Evolutionary conservation across 2,113 vertebrate genomes (phyloP), one percentile per base, ranked within the genome.

Genomic region (Myodes glareolus): DNA sequence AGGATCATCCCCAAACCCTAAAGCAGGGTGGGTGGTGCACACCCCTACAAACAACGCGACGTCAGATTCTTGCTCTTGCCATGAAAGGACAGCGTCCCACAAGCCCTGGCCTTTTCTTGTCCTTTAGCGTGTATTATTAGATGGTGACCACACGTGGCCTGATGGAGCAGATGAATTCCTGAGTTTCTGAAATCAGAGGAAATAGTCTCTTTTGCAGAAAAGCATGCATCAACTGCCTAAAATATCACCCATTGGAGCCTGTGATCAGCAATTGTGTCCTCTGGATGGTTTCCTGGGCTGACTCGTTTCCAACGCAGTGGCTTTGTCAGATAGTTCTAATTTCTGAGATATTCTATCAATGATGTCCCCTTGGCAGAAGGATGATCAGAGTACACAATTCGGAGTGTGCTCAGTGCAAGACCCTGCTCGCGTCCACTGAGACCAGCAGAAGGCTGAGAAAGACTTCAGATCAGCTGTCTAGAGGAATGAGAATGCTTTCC

Each of bases 261-360:
- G 91, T 78, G 82, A 97, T 95, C 94, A 91, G 96, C 0, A 70
- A 87, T 95, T 94, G 89, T 94, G 93, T 96, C 91, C 97, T 94
- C 98, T 98, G 96, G 97, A 96, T 88, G 94, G 58, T 76, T 98
- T 98, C 93, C 97, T 97, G 81, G 91, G 80, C 82, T 92, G 96
- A 97, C 45, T 95, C 78, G 55, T 95, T 95, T 97, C 97, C 95
- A 97, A 98, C 58, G 81, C 17, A 29, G 95, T 0, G 2, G 65
- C 89, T 96, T 91, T 95, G 94, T 97, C 87, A 65, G 96, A 95
- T 97, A 97, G 76, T 98, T 96, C 91, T 93, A 72, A 97, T 97
- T 96, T 97, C 94, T 97, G 91, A 92, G 84, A 93, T 96, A 89
- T 91, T 96, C 97, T 90, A 96, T 96, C 92, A 91, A 93, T 94